Conservation (phyloP, 2,113 vertebrate genomes). For the Capreolus pygargus region DNA sequence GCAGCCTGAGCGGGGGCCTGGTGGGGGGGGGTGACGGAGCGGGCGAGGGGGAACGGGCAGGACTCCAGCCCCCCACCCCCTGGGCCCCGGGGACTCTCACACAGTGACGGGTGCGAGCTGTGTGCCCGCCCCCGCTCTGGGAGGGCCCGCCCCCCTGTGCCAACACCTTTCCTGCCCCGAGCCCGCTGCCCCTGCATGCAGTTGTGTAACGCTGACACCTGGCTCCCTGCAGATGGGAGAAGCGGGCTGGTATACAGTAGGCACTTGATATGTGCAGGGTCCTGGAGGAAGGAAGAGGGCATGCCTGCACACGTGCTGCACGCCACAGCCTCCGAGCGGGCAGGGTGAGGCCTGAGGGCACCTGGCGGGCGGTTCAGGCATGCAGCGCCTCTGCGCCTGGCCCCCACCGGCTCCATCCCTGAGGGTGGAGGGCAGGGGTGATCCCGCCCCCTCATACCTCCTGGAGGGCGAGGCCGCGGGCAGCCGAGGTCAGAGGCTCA, state of each 20-base stretch:
- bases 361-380: rapidly evolving
- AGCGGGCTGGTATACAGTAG: neutral
- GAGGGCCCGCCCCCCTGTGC: neutral
- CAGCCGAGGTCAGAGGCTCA: neutral
- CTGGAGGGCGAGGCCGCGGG: neutral
- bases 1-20: constrained; percentile 60
- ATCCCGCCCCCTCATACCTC: too few relatives aligned
- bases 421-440: rapidly evolving
- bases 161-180: rapidly evolving
- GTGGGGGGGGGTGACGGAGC: neutral
- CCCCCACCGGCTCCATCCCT: neutral
- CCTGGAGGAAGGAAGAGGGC: rapidly evolving
- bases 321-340: rapidly evolving
- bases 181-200: neutral
- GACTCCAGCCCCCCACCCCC: too few relatives aligned
- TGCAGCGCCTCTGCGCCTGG: rapidly evolving
- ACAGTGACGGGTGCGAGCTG: rapidly evolving
- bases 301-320: rapidly evolving
- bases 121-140: neutral
- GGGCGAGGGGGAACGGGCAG: neutral
- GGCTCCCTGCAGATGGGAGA: rapidly evolving
- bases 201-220: rapidly evolving
- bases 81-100: rapidly evolving
- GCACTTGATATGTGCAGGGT: rapidly evolving
- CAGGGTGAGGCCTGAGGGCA: neutral